phyloP scores from a whole-genome alignment of 2,888 invertebrate species.

The Parnassius smintheus region DNA sequence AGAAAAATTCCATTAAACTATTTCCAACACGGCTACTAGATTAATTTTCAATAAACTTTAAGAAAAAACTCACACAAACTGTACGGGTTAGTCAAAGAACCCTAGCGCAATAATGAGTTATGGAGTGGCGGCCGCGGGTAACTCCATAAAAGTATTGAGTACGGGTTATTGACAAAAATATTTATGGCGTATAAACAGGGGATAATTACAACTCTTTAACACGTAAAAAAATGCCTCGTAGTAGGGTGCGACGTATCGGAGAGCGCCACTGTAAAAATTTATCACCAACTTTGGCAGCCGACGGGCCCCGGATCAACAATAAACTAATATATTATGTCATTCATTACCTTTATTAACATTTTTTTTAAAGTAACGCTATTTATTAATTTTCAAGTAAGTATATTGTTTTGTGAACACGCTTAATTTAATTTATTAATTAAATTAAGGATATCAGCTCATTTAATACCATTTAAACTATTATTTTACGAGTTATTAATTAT shows the following conservation, averaged over 20 bases:
- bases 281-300: conserved; percentile 66
- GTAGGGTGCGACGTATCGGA: conserved; percentile 65
- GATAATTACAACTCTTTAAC: conserved; percentile 81
- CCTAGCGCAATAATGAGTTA: conserved; percentile 72
- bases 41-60: no score
- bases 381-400: no score
- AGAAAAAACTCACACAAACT: conserved; percentile 54
- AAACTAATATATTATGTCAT: conserved; percentile 30
- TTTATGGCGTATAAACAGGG: conserved; percentile 79
- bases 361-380: not conserved
- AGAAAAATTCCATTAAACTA: no score
- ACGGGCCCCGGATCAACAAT: conserved; percentile 45
- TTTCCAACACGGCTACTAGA: no score
- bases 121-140: conserved; percentile 69
- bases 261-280: conserved; percentile 57
- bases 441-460: no score
- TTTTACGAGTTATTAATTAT: no score
- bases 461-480: no score
- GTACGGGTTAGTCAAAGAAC: conserved; percentile 56
- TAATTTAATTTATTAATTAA: no score
- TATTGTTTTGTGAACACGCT: no score
- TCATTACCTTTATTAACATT: conserved; percentile 13
- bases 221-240: conserved; percentile 67
- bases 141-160: conserved; percentile 76
- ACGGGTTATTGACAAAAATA: conserved; percentile 80